Percentiles rank a stretch among this genome's conserved stretches.
Conservation (phyloP, 2,888 invertebrate species). For the Bugula neritina region DNA sequence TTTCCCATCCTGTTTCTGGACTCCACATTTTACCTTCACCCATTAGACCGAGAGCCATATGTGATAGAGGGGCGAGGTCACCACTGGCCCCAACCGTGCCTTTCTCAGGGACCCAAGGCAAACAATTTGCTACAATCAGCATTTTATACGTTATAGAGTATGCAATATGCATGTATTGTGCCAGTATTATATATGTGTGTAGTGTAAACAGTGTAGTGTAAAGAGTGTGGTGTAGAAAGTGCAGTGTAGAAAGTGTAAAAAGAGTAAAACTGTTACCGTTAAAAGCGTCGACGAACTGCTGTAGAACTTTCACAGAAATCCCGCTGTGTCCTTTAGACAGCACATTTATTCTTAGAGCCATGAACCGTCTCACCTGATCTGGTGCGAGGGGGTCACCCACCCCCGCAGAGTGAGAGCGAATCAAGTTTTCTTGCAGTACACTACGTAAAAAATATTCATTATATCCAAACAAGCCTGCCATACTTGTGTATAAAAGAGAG, state of each 20-base stretch:
- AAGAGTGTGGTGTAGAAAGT: neutral
- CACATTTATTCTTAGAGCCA: slow-evolving; percentile 63
- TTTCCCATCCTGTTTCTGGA: slow-evolving; percentile 61
- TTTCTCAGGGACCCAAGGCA: slow-evolving; percentile 65
- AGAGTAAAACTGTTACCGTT: slow-evolving; percentile 57
- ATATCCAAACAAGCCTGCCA: no score
- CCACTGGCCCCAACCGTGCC: slow-evolving; percentile 67
- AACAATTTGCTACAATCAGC: slow-evolving; percentile 58
- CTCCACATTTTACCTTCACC: slow-evolving; percentile 68
- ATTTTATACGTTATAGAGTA: neutral
- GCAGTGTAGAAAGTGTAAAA: neutral
- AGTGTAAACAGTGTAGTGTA: neutral
- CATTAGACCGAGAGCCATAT: slow-evolving; percentile 63
- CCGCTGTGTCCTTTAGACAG: slow-evolving; percentile 66
- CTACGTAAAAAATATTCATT: slow-evolving; percentile 54
- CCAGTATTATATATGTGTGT: neutral
- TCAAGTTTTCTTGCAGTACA: slow-evolving; percentile 62
- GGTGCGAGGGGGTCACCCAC: slow-evolving; percentile 62
- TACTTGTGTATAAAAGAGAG: no score
- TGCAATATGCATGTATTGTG: neutral
- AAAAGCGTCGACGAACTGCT: slow-evolving; percentile 61
- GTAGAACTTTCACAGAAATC: slow-evolving; percentile 59
- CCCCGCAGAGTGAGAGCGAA: slow-evolving; percentile 63
- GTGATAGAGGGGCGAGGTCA: slow-evolving; percentile 63
- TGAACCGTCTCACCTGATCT: slow-evolving; percentile 60